Evolutionary conservation across 2,888 invertebrate genomes (phyloP).

Genomic region (Pandemis cinnamomeana): DNA sequence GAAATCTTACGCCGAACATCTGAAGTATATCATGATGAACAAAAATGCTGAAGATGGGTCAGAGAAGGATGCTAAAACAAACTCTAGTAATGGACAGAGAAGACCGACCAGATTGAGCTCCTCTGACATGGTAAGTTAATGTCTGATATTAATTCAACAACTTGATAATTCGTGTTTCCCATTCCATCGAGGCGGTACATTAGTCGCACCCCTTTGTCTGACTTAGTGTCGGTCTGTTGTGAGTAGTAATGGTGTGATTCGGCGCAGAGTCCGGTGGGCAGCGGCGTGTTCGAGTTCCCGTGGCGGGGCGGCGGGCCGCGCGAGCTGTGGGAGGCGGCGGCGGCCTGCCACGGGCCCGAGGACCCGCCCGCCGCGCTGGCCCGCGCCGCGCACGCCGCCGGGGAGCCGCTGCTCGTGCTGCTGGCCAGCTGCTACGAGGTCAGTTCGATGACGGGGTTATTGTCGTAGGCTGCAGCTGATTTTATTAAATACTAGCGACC

Average conservation of each 20-base stretch:
- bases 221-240: too few relatives aligned
- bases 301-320: constrained; percentile 71
- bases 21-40: constrained; percentile 81
- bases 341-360: constrained; percentile 87
- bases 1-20: constrained; percentile 84
- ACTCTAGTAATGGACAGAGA: constrained; percentile 67
- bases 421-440: constrained; percentile 89
- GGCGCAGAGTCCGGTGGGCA: constrained; percentile 61
- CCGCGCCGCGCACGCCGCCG: constrained; percentile 82
- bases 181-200: too few relatives aligned
- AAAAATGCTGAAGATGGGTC: constrained; percentile 67
- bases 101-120: constrained; percentile 71
- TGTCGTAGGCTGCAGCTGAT: too few relatives aligned
- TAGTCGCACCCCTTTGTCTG: too few relatives aligned
- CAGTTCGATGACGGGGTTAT: too few relatives aligned
- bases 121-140: constrained; percentile 68
- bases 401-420: constrained; percentile 86
- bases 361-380: constrained; percentile 88
- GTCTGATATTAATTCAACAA: too few relatives aligned
- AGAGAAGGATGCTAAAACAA: constrained; percentile 72
- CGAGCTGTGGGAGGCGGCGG: constrained; percentile 86
- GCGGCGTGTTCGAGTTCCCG: constrained; percentile 71
- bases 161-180: too few relatives aligned
- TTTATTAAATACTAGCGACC: too few relatives aligned
- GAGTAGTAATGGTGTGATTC: constrained; percentile 3